A percentile compares a stretch with the other conserved stretches of the same genome.
Conservation (phyloP, 1,140 invertebrate genomes). For the Chrysoperla carnea region DNA sequence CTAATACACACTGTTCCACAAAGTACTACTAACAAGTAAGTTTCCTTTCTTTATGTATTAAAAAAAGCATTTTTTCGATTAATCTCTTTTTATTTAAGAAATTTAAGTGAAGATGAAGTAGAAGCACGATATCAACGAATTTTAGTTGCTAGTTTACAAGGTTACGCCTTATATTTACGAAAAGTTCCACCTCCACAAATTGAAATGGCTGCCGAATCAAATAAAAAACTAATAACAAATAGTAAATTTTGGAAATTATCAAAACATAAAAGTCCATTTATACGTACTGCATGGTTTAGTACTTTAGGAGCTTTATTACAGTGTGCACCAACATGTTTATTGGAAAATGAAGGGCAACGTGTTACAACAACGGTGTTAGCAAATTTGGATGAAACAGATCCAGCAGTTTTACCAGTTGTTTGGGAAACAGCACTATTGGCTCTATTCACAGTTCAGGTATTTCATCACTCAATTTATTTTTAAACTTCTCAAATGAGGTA, state of each 20-base stretch:
- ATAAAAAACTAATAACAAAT: slow-evolving; percentile 34
- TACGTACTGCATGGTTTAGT: slow-evolving; percentile 46
- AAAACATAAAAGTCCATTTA: slow-evolving; percentile 31
- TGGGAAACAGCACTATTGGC: slow-evolving; percentile 51
- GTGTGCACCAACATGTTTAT: slow-evolving; percentile 23
- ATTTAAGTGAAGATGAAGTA: slow-evolving; percentile 40
- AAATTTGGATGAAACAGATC: slow-evolving; percentile 53
- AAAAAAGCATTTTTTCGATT: slow-evolving; percentile 15
- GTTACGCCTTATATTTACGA: slow-evolving; percentile 40
- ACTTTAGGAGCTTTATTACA: slow-evolving; percentile 42
- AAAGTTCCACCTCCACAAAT: slow-evolving; percentile 29
- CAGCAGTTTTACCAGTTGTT: slow-evolving; percentile 37
- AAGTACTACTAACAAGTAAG: slow-evolving; percentile 12
- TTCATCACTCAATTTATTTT: too few species aligned
- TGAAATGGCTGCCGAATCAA: slow-evolving; percentile 26
- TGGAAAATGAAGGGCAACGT: slow-evolving; percentile 32
- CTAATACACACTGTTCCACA: slow-evolving; percentile 45
- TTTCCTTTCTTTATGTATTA: slow-evolving; percentile 26
- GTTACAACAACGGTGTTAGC: slow-evolving; percentile 38
- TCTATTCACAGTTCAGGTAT: slow-evolving; percentile 38
- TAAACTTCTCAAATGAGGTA: too few species aligned
- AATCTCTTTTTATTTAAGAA: not conserved
- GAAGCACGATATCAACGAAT: slow-evolving; percentile 53
- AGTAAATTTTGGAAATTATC: slow-evolving; percentile 57
- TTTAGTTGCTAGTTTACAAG: slow-evolving; percentile 44